A percentile compares a stretch with the other conserved stretches of the same genome.
phyloP scores from a whole-genome alignment of 2,797 vertebrate species.

The Harpagifer antarcticus region DNA sequence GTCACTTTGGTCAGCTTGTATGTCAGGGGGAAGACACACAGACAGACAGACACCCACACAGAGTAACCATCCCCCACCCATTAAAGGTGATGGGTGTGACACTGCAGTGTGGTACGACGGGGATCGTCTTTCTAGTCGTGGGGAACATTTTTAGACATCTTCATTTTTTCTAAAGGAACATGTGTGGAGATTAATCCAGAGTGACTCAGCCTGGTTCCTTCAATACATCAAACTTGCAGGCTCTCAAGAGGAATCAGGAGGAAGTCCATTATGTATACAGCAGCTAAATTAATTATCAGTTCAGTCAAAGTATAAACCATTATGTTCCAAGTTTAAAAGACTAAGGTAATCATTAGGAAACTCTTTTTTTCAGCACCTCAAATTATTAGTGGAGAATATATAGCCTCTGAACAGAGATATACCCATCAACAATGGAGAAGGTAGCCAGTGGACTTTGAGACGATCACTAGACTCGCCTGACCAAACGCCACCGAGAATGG shows the following conservation, averaged over 20 bases:
- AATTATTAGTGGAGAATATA: too few relatives aligned
- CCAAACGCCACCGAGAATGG: too few relatives aligned
- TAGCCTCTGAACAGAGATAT: too few relatives aligned
- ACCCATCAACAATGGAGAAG: too few relatives aligned
- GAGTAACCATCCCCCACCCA: conserved; percentile 53
- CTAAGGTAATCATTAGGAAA: conserved; percentile 2
- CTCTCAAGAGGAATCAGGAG: conserved; percentile 37
- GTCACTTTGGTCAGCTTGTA: conserved; percentile 68
- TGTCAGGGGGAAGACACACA: conserved; percentile 63
- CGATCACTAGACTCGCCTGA: neutral
- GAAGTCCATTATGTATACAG: conserved; percentile 28
- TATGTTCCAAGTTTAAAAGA: neutral
- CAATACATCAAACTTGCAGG: conserved; percentile 34
- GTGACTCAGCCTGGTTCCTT: conserved; percentile 53
- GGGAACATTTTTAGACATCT: conserved; percentile 33
- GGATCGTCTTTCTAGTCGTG: conserved; percentile 34
- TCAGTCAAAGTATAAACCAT: neutral
- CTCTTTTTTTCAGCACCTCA: neutral
- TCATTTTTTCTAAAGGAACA: conserved; percentile 17
- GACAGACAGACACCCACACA: conserved; percentile 53
- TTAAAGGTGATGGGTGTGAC: conserved; percentile 57
- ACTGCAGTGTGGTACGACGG: conserved; percentile 16
- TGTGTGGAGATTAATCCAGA: conserved; percentile 59
- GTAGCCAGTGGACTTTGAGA: too few relatives aligned
- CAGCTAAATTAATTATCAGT: conserved; percentile 20